Percentiles rank a stretch among this genome's conserved stretches.
Evolutionary conservation across 1,140 invertebrate genomes (phyloP).

Genomic region (Agrypnia vestita): DNA sequence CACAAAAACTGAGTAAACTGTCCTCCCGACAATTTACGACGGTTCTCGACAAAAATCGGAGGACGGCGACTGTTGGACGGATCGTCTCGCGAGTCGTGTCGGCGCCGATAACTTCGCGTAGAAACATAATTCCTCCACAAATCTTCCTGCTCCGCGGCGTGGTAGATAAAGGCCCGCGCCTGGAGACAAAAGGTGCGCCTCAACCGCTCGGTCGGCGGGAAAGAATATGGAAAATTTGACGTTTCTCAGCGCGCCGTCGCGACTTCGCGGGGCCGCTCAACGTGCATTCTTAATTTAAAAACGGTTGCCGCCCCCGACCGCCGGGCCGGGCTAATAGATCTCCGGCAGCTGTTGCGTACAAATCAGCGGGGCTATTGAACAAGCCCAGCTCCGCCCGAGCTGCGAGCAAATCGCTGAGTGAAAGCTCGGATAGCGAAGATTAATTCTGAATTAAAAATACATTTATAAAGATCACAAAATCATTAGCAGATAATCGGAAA

Average conservation of each 20-base stretch:
- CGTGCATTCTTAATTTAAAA: constrained; percentile 36
- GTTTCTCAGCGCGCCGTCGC: not conserved
- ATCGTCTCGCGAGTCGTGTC: not conserved
- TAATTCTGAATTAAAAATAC: constrained; percentile 23
- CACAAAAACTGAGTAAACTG: too few species aligned
- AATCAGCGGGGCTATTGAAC: constrained; percentile 27
- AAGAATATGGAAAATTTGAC: not conserved
- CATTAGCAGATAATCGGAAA: not conserved
- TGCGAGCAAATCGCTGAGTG: constrained; percentile 21
- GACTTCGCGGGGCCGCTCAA: constrained; percentile 33
- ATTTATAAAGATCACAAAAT: not conserved
- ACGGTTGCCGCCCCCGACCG: not conserved
- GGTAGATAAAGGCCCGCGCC: not conserved
- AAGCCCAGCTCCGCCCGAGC: not conserved
- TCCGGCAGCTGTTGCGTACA: constrained; percentile 37
- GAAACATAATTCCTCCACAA: not conserved
- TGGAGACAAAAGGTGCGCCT: not conserved
- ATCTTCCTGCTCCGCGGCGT: not conserved
- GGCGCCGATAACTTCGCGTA: constrained; percentile 1
- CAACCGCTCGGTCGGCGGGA: not conserved
- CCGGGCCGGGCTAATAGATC: constrained; percentile 33
- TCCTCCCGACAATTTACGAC: too few species aligned
- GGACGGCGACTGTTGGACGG: too few species aligned
- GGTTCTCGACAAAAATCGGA: too few species aligned
- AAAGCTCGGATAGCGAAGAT: constrained; percentile 5